Evolutionary conservation across 2,888 invertebrate genomes (phyloP).

Genomic region (Campopleginae sp.): DNA sequence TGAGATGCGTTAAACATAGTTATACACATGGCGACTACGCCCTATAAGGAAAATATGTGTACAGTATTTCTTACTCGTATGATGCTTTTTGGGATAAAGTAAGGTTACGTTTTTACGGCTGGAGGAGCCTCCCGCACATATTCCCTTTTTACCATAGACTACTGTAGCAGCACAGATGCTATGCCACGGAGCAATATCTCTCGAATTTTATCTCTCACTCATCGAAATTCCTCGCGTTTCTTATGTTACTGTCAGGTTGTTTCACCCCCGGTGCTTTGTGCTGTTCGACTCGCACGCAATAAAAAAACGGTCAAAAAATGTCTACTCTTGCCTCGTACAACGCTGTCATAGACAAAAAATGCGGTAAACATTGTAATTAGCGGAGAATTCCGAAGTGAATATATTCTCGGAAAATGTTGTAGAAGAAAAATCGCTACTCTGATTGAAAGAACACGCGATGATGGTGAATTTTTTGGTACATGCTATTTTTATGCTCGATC

Average conservation of each 20-base stretch:
- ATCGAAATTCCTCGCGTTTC: constrained; percentile 30
- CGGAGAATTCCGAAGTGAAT: background rate
- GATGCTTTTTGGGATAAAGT: constrained; percentile 55
- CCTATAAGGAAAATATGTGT: constrained; percentile 13
- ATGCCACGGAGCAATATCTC: constrained; percentile 31
- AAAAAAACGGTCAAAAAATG: background rate
- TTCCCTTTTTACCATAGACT: constrained; percentile 53
- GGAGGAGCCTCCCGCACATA: constrained; percentile 49
- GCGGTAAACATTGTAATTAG: background rate
- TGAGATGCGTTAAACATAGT: constrained; percentile 32
- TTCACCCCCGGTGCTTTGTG: constrained; percentile 7
- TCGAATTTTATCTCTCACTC: constrained; percentile 41
- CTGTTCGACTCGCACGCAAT: background rate
- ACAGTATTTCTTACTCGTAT: constrained; percentile 45
- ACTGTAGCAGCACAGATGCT: constrained; percentile 19
- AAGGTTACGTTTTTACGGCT: constrained; percentile 65
- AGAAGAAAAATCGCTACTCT: background rate
- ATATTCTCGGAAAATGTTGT: background rate
- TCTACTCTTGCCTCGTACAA: background rate
- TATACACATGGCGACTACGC: background rate
- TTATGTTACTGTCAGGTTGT: constrained; percentile 7
- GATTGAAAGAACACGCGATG: background rate
- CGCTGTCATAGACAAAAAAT: background rate
- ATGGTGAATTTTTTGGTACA: background rate
- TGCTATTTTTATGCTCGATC: background rate